Evolutionary conservation across 1,140 invertebrate genomes (phyloP), one percentile per base, ranked within the genome.

Genomic region (Frieseomelitta varia): DNA sequence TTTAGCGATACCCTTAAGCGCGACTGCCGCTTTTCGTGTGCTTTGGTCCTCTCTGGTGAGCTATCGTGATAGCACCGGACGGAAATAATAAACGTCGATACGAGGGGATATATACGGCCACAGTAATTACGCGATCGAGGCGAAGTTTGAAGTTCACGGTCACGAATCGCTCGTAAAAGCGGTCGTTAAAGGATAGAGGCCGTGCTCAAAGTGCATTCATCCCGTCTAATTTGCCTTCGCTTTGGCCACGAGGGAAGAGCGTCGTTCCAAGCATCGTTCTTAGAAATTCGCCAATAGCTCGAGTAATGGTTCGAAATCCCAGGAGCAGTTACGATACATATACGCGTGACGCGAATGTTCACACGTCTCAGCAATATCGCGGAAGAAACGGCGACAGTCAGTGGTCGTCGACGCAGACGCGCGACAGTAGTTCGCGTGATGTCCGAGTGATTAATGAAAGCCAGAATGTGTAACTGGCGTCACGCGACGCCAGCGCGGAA

Each of bases 151-250:
- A 90, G 69, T 88, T 88, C 72, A 88, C 76, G 79, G 73, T 67
- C 84, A 79, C 78, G 80, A 83, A 87, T 91, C 81, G 88, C 85
- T 91, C 90, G 88, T 91, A 91, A 91, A 91, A 73, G 76, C 76
- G 55, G 77, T 90, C 89, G 90, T 91, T 91, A 90, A 89, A 87
- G 88, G 84, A 86, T 85, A 87, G 85, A 78, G 78, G 65, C 74
- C 82, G 79, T 81, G 67, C 63, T 24, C 58, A 51, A 30, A 63
- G 69, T 24, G 72, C 61, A 69, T 87, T 68, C 67, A 55, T 85
- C 47, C 74, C 71, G 58, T 79, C 80, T 85, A 81, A 87, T 79
- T 79, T 79, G 84, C 83, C 65, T 30, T 21, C 71, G 77, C 17
- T 55, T 19, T 53, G 74, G 51, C 47, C 61, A 67, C 53, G 65